Evolutionary conservation across 2,888 invertebrate genomes (phyloP).

Genomic region (Acronicta alni): DNA sequence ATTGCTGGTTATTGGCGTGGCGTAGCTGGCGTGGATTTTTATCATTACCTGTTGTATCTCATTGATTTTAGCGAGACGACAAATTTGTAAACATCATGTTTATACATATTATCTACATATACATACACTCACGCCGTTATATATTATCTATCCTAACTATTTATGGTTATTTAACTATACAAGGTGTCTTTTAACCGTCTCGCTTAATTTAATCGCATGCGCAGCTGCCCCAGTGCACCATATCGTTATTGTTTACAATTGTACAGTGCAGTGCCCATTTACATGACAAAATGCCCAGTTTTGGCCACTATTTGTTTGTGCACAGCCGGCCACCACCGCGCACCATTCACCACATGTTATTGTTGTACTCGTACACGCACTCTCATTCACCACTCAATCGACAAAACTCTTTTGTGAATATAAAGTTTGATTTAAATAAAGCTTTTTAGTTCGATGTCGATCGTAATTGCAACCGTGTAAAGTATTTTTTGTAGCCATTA

Average conservation of each 20-base stretch:
- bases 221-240: conserved; percentile 36
- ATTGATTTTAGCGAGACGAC: conserved; percentile 10
- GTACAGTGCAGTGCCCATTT: conserved; percentile 31
- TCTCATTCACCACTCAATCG: conserved; percentile 45
- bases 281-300: conserved; percentile 47
- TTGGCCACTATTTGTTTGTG: conserved; percentile 41
- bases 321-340: conserved; percentile 28
- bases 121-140: too few relatives aligned
- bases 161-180: too few relatives aligned
- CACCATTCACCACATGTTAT: conserved; percentile 45
- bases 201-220: conserved; percentile 19
- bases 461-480: conserved; percentile 42
- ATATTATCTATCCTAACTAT: too few relatives aligned
- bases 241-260: conserved; percentile 12
- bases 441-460: conserved; percentile 17
- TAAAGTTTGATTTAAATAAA: conserved; percentile 44
- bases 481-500: conserved; percentile 31
- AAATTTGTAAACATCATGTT: conserved; percentile 6
- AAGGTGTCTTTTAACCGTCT: conserved; percentile 9
- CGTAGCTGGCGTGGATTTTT: too few relatives aligned
- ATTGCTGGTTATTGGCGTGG: too few relatives aligned
- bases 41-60: conserved; percentile 7
- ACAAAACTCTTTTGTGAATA: conserved; percentile 44
- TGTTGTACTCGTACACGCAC: conserved; percentile 37
- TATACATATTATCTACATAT: neutral